Conservation (phyloP, 2,113 vertebrate genomes). For the Oryzias celebensis region DNA sequence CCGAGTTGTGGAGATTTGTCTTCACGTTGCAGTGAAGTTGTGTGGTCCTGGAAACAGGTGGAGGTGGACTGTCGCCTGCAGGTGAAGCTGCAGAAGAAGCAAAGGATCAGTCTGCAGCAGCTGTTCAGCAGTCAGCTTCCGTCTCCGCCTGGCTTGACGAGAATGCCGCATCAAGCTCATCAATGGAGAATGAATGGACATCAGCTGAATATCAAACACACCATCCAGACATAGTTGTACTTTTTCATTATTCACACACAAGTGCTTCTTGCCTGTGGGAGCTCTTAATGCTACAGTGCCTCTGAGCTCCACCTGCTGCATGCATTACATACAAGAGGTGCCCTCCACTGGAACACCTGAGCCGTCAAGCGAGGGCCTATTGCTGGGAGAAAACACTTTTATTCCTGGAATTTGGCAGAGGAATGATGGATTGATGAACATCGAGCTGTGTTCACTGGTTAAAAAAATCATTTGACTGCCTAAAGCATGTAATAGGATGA, state of each 20-base stretch:
- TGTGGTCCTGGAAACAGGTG: too few relatives aligned
- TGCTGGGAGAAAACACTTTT: conserved; percentile 1
- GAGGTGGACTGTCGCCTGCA: too few relatives aligned
- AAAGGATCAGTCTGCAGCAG: not conserved
- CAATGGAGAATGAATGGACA: conserved; percentile 1
- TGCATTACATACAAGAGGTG: too few relatives aligned
- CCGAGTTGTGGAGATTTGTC: too few relatives aligned
- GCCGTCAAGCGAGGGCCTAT: too few relatives aligned
- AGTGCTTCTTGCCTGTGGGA: too few relatives aligned
- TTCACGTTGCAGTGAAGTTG: too few relatives aligned
- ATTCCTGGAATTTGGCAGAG: not conserved
- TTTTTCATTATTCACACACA: too few relatives aligned
- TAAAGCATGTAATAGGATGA: conserved; percentile 28
- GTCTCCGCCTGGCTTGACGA: conserved; percentile 7
- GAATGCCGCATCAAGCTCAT: conserved; percentile 11
- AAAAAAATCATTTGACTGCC: conserved; percentile 43
- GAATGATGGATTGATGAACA: conserved; percentile 8
- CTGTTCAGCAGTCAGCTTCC: conserved; percentile 13
- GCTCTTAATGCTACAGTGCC: too few relatives aligned
- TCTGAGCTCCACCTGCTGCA: too few relatives aligned
- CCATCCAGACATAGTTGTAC: too few relatives aligned
- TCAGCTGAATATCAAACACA: conserved; percentile 20
- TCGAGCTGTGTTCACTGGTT: conserved; percentile 14
- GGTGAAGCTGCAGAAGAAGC: not conserved
- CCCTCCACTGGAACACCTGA: too few relatives aligned